phyloP scores from a whole-genome alignment of 2,797 vertebrate species.

The Potorous gilbertii region DNA sequence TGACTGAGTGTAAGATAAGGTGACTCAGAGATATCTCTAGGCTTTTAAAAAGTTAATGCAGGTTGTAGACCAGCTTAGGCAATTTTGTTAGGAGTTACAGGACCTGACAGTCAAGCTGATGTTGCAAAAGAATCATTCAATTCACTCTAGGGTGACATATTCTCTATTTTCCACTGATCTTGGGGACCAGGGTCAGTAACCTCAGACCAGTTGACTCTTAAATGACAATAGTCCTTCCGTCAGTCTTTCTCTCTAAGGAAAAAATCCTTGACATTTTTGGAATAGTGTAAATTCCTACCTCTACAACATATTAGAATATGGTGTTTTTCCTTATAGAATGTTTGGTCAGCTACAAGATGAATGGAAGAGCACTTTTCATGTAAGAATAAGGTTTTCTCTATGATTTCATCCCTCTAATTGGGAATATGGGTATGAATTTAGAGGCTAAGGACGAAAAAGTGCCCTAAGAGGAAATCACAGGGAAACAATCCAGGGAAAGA shows the following conservation, averaged over 20 bases:
- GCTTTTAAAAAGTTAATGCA: not conserved
- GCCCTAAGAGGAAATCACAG: not conserved
- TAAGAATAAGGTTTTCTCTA: not conserved
- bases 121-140: not conserved
- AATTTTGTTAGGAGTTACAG: not conserved
- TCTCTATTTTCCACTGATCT: not conserved
- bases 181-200: not conserved
- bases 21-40: not conserved
- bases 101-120: not conserved
- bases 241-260: not conserved
- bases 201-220: not conserved
- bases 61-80: not conserved
- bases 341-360: not conserved
- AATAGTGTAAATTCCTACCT: not conserved
- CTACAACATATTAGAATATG: not conserved
- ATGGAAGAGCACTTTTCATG: not conserved
- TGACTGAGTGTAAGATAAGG: not conserved
- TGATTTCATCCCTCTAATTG: not conserved
- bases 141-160: not conserved
- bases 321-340: not conserved
- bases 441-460: not conserved
- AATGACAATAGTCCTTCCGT: not conserved
- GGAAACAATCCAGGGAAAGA: not conserved
- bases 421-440: not conserved
- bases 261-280: not conserved